Base-by-base conservation (phyloP, 2,797 vertebrate species). In the Linurgus olivaceus region DNA sequence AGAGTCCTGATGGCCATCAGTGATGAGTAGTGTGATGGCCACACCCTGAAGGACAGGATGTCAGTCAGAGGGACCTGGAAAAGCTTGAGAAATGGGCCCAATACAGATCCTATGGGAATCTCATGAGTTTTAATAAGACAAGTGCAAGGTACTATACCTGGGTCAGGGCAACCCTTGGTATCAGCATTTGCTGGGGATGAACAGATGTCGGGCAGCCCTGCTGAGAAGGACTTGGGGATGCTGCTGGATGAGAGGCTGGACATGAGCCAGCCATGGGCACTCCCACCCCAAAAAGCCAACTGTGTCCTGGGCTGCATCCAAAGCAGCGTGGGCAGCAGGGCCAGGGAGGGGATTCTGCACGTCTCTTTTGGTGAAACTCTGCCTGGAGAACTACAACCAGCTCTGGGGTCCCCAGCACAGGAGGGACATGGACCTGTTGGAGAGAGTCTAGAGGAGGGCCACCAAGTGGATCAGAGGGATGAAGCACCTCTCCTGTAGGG, bases 231-330 rank as follows among this genome's bases (percentile, higher is more conserved):
- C 19, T 17, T 51, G 6, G 5, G 31, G 1, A 2, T 37, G 37
- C 4, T 48, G 57, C 8, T 55, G 26, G 13, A 1, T 50, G 44
- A 44, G 51, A n/a, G 44, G 7, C 54, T 50, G n/a, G 7, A 9
- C 16, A 15, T 20, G 58, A 72, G 0, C 7, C 28, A 17, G 13
- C 31, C 1, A 28, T 15, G 19, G 5, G 42, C 6, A 33, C 7
- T 50, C 6, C 1, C 5, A 57, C 19, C 18, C 28, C 9, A 9
- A n/a, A 66, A 31, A 29, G 9, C 28, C n/a, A 37, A 1, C 0
- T 2, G 15, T 37, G 1, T 57, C 26, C 26, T 44, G 65, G 14
- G 35, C 23, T 71, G n/a, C 11, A 44, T 51, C 44, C 31, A 58
- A 45, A 66, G 20, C 17, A 57, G 23, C 0, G 2, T 63, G 31